Base-by-base conservation (phyloP, 2,113 vertebrate genomes). In the Podarcis cretensis region DNA sequence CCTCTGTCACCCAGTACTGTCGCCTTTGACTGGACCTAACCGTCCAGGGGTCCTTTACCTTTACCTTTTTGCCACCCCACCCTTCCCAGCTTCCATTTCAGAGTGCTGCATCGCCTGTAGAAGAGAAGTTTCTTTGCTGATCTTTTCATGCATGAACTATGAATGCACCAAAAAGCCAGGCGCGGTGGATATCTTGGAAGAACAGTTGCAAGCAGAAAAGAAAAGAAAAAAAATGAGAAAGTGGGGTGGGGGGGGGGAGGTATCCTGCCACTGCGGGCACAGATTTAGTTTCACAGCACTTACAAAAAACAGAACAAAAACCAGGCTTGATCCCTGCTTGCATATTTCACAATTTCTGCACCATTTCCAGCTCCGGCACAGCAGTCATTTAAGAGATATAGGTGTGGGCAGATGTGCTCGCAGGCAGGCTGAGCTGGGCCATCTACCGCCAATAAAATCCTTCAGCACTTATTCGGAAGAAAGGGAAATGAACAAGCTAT, bases 261-360 rank as follows among this genome's bases (percentile, higher is more conserved):
- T 48, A 18, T 37, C 54, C 73, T 75, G 71, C 59, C n/a, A 57
- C 10, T 10, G 7, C 18, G n/a, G 81, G 16, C n/a, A 35, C 10
- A 76, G 59, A 21, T 83, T 54, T 48, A 68, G 37, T 65, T 69
- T 69, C n/a, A 27, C 73, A 57, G 23, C 37, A 48, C n/a, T 37
- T 25, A 59, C 32, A 78, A 84, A 30, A 83, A 69, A 54, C 0
- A 54, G 0, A 54, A 54, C 48, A 40, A 68, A 23, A 73, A 81
- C n/a, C 35, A 83, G 48, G 7, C 81, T 59, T 0, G n/a, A 89
- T 48, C 83, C 79, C 66, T 86, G 68, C 16, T 27, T 18, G 27
- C 2, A n/a, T 90, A 85, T 84, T 89, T 91, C 43, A 77, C 77
- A 88, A 86, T 59, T 27, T 25, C 27, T 76, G 65, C 21, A 18